These are phyloP conservation scores for Drosophila bifasciata DNA, from an alignment of 1,140 invertebrate genomes.

Conservation along the genomic window DNA sequence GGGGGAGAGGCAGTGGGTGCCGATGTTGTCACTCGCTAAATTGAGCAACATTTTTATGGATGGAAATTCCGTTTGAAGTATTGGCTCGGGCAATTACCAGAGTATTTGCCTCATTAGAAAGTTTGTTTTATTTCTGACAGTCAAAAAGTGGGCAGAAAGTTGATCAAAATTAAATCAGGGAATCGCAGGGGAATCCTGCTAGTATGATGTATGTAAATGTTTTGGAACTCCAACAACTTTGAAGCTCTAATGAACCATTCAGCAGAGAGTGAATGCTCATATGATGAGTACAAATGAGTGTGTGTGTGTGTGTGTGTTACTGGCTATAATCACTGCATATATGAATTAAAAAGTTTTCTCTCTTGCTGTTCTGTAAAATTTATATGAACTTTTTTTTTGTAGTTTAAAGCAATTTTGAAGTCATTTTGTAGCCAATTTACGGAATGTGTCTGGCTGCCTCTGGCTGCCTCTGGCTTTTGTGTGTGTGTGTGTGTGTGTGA, in stretches of 20 bases:
- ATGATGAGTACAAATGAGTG: not conserved
- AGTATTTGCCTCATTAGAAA: slow-evolving; percentile 35
- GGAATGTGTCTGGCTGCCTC: slow-evolving; percentile 41
- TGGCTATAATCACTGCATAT: slow-evolving; percentile 74
- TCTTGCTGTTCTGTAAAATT: slow-evolving; percentile 1
- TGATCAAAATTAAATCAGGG: slow-evolving; percentile 46
- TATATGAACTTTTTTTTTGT: slow-evolving; percentile 43
- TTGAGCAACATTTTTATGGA: slow-evolving; percentile 54
- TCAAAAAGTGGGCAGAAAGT: slow-evolving; percentile 24
- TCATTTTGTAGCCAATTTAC: slow-evolving; percentile 81
- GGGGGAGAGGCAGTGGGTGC: slow-evolving; percentile 34
- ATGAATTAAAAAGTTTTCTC: slow-evolving; percentile 72
- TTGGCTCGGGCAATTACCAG: not conserved
- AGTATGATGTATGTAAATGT: slow-evolving; percentile 36
- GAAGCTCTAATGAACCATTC: slow-evolving; percentile 71
- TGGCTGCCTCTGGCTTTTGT: not conserved
- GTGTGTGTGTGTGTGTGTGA: slow-evolving; percentile 35
- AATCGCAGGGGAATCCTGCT: slow-evolving; percentile 1
- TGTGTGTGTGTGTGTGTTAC: slow-evolving; percentile 10
- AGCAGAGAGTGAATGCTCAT: slow-evolving; percentile 21
- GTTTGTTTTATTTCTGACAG: slow-evolving; percentile 6
- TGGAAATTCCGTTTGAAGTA: slow-evolving; percentile 32
- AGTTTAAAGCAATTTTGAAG: slow-evolving; percentile 81
- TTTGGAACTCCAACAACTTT: slow-evolving; percentile 26
- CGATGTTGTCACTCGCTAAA: slow-evolving; percentile 62